Conservation (phyloP, 30 jellyfish, hydroid and myxozoan genomes). For the Aurelia sp. region DNA sequence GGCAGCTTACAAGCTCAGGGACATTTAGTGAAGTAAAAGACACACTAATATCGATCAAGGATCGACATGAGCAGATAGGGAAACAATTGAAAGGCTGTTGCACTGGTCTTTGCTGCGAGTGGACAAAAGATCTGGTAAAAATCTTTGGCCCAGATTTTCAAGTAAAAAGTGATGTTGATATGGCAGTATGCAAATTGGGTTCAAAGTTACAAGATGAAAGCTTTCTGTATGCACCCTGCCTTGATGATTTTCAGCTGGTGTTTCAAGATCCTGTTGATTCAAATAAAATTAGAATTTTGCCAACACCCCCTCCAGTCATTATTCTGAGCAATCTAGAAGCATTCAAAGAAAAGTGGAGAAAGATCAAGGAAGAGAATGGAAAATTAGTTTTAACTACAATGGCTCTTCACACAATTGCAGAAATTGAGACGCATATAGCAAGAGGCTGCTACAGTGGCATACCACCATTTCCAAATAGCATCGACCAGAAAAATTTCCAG, state of each 20-base stretch:
- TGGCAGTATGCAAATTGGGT: conserved; percentile 46
- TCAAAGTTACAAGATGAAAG: conserved; percentile 82
- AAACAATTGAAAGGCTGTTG: conserved; percentile 88
- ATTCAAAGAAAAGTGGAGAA: conserved; percentile 87
- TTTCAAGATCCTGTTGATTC: conserved; percentile 91
- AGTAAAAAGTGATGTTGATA: conserved; percentile 79
- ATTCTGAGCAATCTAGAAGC: conserved; percentile 70
- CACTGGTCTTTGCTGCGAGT: conserved; percentile 86
- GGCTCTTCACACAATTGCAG: conserved; percentile 75
- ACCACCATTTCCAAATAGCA: conserved; percentile 84
- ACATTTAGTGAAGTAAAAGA: conserved; percentile 73
- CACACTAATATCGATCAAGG: conserved; percentile 69
- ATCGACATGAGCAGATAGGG: conserved; percentile 82
- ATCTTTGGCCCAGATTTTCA: conserved; percentile 85
- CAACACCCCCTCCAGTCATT: conserved; percentile 79
- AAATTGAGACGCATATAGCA: conserved; percentile 81
- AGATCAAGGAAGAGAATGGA: conserved; percentile 79
- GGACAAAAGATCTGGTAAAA: conserved; percentile 76
- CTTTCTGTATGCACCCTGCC: conserved; percentile 66
- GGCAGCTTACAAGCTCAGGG: conserved; percentile 85
- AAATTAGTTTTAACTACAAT: conserved; percentile 67
- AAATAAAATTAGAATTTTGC: conserved; percentile 69
- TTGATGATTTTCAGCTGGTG: conserved; percentile 77
- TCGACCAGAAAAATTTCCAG: conserved; percentile 82
- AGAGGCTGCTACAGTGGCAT: conserved; percentile 92